Evolutionary conservation across 1,140 invertebrate species (phyloP).

Genomic region (Arctopsyche grandis): DNA sequence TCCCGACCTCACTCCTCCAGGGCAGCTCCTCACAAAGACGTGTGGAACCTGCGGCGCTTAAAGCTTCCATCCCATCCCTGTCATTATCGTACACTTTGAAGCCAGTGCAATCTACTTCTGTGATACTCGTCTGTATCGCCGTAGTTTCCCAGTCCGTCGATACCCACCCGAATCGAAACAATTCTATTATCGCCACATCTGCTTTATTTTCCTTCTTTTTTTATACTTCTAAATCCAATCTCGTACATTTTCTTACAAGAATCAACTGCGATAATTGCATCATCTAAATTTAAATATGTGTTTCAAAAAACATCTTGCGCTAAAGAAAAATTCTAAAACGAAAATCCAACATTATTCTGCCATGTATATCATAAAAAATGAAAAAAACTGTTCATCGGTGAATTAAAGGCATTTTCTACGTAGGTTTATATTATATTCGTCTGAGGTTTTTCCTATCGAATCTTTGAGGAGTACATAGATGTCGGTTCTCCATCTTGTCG

Average conservation of each 20-base stretch:
- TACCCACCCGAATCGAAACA: conserved; percentile 12
- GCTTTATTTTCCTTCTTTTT: background rate
- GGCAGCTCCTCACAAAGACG: conserved; percentile 24
- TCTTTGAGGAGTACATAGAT: background rate
- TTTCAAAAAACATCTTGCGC: no score
- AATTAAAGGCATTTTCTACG: no score
- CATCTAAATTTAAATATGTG: no score
- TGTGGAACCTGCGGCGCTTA: conserved; percentile 31
- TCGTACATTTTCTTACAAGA: no score
- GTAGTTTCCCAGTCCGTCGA: background rate
- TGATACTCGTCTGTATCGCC: conserved; percentile 8
- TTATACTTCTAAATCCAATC: no score
- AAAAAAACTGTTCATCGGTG: no score
- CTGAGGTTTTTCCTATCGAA: background rate
- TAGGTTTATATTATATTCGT: no score
- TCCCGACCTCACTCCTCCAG: conserved; percentile 21
- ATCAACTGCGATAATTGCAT: no score
- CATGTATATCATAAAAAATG: no score
- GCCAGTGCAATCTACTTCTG: conserved; percentile 37
- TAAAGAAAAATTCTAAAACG: no score
- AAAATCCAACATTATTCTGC: no score
- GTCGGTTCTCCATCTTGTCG: conserved; percentile 21
- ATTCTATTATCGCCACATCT: background rate
- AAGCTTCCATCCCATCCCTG: conserved; percentile 27
- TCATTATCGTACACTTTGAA: conserved; percentile 29